Conservation (phyloP, 2,113 vertebrate genomes). For the Alouatta palliata region DNA sequence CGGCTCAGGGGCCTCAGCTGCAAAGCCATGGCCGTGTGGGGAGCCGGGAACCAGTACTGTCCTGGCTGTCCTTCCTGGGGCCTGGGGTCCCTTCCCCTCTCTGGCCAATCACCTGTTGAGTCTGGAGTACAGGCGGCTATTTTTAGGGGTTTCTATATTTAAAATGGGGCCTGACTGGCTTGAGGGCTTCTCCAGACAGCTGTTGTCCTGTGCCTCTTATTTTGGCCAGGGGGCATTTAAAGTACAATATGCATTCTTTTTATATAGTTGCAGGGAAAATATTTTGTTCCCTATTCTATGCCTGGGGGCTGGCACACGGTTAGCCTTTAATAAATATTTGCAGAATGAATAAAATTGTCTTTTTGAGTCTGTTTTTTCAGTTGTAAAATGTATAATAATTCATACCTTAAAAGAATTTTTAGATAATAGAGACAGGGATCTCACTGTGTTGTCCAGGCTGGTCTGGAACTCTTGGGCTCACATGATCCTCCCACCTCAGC, state of each 20-base stretch:
- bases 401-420: not conserved
- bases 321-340: not conserved
- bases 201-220: not conserved
- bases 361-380: not conserved
- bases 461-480: too few species aligned
- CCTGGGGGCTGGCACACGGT: not conserved
- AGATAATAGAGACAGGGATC: too few species aligned
- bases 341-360: not conserved
- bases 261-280: not conserved
- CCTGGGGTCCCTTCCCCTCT: not conserved
- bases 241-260: not conserved
- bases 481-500: too few species aligned
- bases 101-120: conserved; percentile 68
- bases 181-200: conserved; percentile 5
- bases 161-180: not conserved
- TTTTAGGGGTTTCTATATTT: conserved; percentile 75
- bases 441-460: too few species aligned
- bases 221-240: conserved; percentile 15
- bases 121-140: conserved; percentile 30
- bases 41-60: not conserved
- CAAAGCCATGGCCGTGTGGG: conserved; percentile 52
- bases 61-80: conserved; percentile 33
- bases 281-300: not conserved
- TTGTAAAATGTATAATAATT: not conserved
- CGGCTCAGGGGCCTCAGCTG: conserved; percentile 56